Percentiles rank a stretch among this genome's conserved stretches.
Conservation (phyloP, 1,140 invertebrate genomes). For the Lanistes nyassanus region DNA sequence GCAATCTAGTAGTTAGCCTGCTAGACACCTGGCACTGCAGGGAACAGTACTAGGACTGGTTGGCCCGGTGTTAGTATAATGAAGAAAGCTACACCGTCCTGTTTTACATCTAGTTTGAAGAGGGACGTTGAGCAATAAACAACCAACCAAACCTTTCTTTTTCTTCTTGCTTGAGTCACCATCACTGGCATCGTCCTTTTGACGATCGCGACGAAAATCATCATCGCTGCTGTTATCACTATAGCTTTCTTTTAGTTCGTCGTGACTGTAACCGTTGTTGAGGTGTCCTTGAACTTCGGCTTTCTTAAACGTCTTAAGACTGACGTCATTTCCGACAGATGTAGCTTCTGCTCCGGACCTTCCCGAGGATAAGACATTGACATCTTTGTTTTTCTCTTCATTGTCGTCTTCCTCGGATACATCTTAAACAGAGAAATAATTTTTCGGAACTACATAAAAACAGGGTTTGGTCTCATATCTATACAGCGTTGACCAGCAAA, state of each 20-base stretch:
- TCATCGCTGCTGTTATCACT: not conserved
- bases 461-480: no score
- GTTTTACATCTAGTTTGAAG: not conserved
- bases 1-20: no score
- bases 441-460: no score
- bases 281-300: not conserved
- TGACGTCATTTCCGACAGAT: not conserved
- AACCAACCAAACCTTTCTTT: no score
- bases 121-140: no score
- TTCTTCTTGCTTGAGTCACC: not conserved
- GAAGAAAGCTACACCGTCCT: no score
- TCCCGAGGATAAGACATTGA: not conserved
- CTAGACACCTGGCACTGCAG: no score
- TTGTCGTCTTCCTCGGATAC: constrained; percentile 7
- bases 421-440: not conserved
- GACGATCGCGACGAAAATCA: not conserved
- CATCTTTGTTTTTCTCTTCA: not conserved
- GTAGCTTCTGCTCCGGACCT: not conserved
- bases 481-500: no score
- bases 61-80: no score
- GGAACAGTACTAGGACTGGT: no score
- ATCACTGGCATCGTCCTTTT: not conserved
- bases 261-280: not conserved
- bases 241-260: not conserved
- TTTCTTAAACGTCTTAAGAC: not conserved